These are phyloP conservation scores for Papilio polytes DNA, from an alignment of 1,140 invertebrate genomes.

Conservation along the genomic window DNA sequence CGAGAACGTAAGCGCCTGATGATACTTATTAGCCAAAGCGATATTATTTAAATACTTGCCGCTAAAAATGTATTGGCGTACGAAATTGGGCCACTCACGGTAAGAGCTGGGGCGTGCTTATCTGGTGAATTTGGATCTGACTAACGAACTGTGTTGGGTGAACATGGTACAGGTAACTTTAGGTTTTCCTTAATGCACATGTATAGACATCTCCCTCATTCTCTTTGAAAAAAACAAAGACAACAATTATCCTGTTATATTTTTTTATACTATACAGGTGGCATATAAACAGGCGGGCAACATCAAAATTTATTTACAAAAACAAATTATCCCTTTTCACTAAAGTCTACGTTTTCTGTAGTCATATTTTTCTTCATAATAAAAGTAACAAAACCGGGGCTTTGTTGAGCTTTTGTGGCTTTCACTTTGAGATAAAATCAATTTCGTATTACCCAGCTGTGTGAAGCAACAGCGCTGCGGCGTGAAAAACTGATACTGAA, in stretches of 20 bases:
- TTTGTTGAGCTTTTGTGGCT: slow-evolving; percentile 8
- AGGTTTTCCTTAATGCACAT: background rate
- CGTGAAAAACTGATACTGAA: background rate
- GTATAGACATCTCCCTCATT: background rate
- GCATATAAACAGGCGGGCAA: no score
- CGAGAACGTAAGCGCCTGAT: slow-evolving; percentile 18
- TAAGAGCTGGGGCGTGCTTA: slow-evolving; percentile 47
- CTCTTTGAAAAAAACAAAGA: background rate
- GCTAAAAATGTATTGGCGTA: slow-evolving; percentile 30
- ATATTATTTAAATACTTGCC: slow-evolving; percentile 17
- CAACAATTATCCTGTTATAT: background rate
- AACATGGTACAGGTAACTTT: slow-evolving; percentile 7
- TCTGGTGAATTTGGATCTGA: slow-evolving; percentile 45
- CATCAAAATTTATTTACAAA: background rate
- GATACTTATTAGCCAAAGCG: slow-evolving; percentile 15
- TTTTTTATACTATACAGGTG: no score
- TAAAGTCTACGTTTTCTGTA: background rate
- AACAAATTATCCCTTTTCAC: background rate
- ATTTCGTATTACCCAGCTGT: slow-evolving; percentile 4
- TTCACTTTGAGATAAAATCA: slow-evolving; percentile 28
- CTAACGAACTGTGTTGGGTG: background rate
- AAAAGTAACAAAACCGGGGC: background rate
- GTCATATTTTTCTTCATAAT: slow-evolving; percentile 10
- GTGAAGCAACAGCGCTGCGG: background rate
- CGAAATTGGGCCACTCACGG: slow-evolving; percentile 25